Conservation (phyloP, 2,888 invertebrate species). For the Euplagia quadripunctaria region DNA sequence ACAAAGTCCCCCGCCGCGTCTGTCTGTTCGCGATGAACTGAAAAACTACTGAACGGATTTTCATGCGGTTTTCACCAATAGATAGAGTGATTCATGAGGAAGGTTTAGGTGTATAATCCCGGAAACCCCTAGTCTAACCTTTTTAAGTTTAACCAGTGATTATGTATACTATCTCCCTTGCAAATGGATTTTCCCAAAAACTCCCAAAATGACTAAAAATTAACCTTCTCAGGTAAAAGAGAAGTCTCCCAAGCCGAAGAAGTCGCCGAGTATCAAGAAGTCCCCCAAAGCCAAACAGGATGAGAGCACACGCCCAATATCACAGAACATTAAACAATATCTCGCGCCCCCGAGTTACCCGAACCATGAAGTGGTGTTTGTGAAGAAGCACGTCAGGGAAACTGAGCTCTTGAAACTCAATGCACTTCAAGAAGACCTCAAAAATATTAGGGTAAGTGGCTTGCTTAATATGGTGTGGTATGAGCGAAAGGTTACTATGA, state of each 20-base stretch:
- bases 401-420: constrained; percentile 81
- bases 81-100: no score
- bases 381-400: constrained; percentile 75
- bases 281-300: constrained; percentile 46
- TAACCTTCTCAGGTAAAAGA: constrained; percentile 37
- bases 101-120: no score
- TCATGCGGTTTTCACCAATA: no score
- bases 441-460: constrained; percentile 71
- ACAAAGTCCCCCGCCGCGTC: no score
- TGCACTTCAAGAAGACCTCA: constrained; percentile 76
- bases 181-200: no score
- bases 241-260: constrained; percentile 54
- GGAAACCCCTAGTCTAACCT: no score
- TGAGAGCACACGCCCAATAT: constrained; percentile 24
- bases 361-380: constrained; percentile 75
- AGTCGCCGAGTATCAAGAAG: constrained; percentile 46
- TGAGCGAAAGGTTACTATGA: no score
- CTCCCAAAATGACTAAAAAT: not conserved
- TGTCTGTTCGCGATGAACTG: no score
- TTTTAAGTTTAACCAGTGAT: no score
- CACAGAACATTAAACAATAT: constrained; percentile 66
- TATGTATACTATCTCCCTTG: no score
- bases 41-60: no score
- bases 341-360: constrained; percentile 77
- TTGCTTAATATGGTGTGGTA: no score